Conservation (phyloP, 2,888 invertebrate species). For the Lysandra bellargus region DNA sequence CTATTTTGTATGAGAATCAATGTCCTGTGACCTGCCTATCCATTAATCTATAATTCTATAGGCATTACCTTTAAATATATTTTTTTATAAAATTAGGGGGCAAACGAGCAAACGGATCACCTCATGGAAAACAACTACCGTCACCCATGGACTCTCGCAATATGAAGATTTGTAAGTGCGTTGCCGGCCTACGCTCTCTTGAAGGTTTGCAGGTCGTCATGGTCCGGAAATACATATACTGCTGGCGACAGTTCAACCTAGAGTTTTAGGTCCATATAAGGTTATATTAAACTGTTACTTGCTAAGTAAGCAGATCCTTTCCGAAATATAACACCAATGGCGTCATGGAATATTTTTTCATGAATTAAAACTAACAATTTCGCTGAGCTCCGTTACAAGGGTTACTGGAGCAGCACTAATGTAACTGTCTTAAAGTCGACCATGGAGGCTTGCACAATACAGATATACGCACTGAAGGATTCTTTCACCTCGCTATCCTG, state of each 20-base stretch:
- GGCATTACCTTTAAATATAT: too few relatives aligned
- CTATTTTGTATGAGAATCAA: too few relatives aligned
- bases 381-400: background rate
- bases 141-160: background rate
- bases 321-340: background rate
- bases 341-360: background rate
- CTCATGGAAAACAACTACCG: background rate
- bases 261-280: too few relatives aligned
- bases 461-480: background rate
- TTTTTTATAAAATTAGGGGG: background rate
- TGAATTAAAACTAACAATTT: background rate
- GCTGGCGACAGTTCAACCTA: too few relatives aligned
- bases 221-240: too few relatives aligned
- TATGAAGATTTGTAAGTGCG: background rate
- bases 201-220: too few relatives aligned
- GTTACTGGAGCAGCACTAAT: background rate
- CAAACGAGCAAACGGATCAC: background rate
- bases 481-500: background rate
- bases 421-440: background rate
- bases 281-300: too few relatives aligned
- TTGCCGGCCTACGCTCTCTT: background rate
- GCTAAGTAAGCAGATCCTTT: background rate
- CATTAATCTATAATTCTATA: too few relatives aligned
- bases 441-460: background rate
- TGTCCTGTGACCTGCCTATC: too few relatives aligned